Conservation (phyloP, 1,140 invertebrate genomes). For the Cepaea nemoralis region DNA sequence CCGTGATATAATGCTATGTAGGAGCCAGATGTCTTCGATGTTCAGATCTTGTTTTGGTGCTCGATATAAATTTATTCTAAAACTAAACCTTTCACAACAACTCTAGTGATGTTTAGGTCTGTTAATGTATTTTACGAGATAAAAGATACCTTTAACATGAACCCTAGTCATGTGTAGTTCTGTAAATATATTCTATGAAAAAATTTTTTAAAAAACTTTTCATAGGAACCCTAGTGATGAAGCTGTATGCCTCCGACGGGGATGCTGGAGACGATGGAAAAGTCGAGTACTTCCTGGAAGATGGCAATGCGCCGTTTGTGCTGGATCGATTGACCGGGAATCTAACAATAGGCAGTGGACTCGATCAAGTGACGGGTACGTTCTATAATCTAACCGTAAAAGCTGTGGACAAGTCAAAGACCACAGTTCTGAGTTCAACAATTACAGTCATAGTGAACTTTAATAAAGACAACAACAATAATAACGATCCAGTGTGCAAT, state of each 20-base stretch:
- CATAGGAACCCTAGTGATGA: slow-evolving; percentile 3
- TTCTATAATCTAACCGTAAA: slow-evolving; percentile 28
- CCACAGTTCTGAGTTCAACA: neutral
- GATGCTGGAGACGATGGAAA: slow-evolving; percentile 38
- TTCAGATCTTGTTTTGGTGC: no score
- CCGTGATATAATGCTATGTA: no score
- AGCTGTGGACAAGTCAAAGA: slow-evolving; percentile 37
- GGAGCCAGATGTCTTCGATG: no score
- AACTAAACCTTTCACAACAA: no score
- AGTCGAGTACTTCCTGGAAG: slow-evolving; percentile 12
- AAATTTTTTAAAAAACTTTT: neutral
- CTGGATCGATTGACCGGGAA: slow-evolving; percentile 17
- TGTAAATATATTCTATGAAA: neutral
- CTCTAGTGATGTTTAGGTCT: no score
- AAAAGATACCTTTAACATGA: no score
- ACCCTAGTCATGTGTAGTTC: neutral
- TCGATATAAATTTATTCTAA: no score
- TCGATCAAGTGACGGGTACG: slow-evolving; percentile 19
- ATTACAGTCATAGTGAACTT: slow-evolving; percentile 25
- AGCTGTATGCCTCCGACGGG: slow-evolving; percentile 16
- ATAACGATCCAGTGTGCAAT: slow-evolving; percentile 39
- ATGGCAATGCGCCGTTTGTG: slow-evolving; percentile 25
- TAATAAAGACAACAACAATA: slow-evolving; percentile 37
- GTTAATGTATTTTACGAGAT: no score
- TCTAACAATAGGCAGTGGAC: neutral